phyloP scores from a whole-genome alignment of 2,113 vertebrate genomes.

The Serilophus lunatus region DNA sequence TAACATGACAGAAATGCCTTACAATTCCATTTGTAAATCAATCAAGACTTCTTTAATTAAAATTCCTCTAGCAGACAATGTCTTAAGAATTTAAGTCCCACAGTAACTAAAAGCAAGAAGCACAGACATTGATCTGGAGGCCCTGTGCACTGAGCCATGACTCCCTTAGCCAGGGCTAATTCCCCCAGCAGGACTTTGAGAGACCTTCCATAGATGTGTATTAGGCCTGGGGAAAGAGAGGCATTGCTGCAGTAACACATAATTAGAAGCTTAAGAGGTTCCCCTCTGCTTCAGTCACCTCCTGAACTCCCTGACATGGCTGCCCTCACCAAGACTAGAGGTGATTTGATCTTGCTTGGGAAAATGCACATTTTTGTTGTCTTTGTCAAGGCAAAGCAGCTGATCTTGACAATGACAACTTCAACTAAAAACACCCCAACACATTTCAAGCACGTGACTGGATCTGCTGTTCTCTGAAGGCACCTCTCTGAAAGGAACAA shows the following conservation, averaged over 20 bases:
- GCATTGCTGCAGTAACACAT: accelerated
- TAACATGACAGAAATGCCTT: background rate
- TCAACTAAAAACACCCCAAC: background rate
- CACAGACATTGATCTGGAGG: background rate
- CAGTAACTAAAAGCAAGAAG: background rate
- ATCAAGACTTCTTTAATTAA: background rate
- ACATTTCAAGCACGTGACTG: background rate
- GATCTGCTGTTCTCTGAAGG: background rate
- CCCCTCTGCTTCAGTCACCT: background rate
- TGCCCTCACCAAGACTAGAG: background rate
- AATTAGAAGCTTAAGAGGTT: background rate
- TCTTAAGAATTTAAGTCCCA: background rate
- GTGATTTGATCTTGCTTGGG: background rate
- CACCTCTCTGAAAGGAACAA: background rate
- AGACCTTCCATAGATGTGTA: background rate
- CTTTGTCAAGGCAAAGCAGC: background rate
- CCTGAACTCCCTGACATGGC: background rate
- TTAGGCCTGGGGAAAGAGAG: background rate
- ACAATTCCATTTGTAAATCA: background rate
- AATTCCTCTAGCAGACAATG: background rate
- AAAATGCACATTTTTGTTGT: background rate
- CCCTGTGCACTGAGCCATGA: background rate
- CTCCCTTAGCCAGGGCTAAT: background rate
- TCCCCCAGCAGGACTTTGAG: background rate
- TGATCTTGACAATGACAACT: background rate